Evolutionary conservation across 2,113 vertebrate species (phyloP).

Genomic region (Eubucco bourcierii): DNA sequence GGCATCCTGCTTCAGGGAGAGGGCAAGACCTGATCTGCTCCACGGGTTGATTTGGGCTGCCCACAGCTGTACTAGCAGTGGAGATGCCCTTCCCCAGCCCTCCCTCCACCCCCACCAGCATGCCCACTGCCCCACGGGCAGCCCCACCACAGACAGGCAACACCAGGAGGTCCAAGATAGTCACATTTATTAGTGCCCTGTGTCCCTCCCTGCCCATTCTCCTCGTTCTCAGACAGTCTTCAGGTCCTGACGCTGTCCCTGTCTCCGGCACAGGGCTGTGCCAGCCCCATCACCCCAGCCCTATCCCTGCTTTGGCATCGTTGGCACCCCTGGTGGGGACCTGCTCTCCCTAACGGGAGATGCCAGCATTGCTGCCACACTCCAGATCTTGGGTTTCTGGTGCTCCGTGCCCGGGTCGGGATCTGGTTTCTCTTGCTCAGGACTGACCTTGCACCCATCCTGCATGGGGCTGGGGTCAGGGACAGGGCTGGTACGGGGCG

Average conservation of each 20-base stretch:
- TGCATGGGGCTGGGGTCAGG: background rate
- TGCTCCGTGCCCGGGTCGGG: background rate
- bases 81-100: background rate
- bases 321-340: rapidly evolving
- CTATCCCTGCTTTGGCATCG: background rate
- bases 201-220: background rate
- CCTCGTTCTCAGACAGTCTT: background rate
- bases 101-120: background rate
- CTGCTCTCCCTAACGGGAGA: rapidly evolving
- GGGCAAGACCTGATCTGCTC: background rate
- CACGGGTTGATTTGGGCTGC: background rate
- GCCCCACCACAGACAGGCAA: rapidly evolving
- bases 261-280: no score
- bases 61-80: background rate
- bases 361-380: slow-evolving; percentile 81
- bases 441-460: background rate
- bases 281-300: background rate
- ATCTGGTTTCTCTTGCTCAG: background rate
- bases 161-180: background rate
- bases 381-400: slow-evolving; percentile 84
- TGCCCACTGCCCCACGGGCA: background rate
- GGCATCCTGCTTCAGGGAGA: rapidly evolving
- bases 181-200: background rate
- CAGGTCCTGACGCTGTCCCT: rapidly evolving
- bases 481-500: background rate